Conservation (phyloP, 2,797 vertebrate species). For the Acipenser oxyrinchus region DNA sequence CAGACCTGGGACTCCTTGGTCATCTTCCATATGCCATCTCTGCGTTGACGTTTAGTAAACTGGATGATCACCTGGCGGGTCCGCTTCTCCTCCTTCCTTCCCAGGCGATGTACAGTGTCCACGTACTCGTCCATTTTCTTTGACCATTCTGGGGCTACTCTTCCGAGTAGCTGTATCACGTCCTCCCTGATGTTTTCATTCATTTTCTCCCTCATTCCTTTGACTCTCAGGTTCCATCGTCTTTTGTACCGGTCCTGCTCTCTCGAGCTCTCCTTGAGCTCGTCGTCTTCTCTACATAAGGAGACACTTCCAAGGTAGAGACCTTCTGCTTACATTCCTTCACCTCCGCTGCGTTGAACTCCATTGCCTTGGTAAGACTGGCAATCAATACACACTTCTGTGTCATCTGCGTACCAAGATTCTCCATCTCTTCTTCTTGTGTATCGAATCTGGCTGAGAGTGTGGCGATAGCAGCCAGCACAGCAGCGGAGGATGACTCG, state of each 20-base stretch:
- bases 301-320: too few relatives aligned
- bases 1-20: constrained; percentile 1
- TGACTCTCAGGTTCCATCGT: constrained; percentile 11
- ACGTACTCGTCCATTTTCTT: background rate
- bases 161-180: background rate
- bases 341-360: too few relatives aligned
- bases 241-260: constrained; percentile 7
- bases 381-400: too few relatives aligned
- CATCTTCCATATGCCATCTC: constrained; percentile 13
- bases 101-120: constrained; percentile 1
- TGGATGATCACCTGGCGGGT: constrained; percentile 4
- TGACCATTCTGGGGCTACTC: constrained; percentile 3
- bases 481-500: too few relatives aligned
- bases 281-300: background rate
- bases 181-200: constrained; percentile 3
- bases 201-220: constrained; percentile 8
- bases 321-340: too few relatives aligned
- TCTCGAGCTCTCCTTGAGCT: background rate
- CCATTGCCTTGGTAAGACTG: too few relatives aligned
- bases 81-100: background rate
- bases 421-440: too few relatives aligned
- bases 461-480: too few relatives aligned
- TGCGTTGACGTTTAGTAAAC: background rate
- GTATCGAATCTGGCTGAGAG: too few relatives aligned
- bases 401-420: too few relatives aligned